These are phyloP conservation scores for Macaria notata DNA, from an alignment of 2,888 invertebrate genomes.

Conservation along the genomic window DNA sequence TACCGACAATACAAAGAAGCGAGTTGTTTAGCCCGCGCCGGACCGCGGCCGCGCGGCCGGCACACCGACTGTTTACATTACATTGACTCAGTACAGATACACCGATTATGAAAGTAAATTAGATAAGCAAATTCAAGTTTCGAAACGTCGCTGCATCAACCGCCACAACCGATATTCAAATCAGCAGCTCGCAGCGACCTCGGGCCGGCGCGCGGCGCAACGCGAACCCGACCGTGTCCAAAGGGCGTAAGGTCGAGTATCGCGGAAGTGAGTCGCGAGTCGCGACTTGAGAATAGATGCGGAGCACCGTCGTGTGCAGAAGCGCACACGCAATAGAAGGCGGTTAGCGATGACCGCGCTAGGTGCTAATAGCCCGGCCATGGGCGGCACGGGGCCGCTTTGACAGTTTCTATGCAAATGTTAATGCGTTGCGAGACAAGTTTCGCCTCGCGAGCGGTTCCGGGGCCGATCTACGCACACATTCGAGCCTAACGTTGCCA, in stretches of 20 bases:
- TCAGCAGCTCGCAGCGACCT: constrained; percentile 29
- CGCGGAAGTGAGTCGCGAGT: constrained; percentile 25
- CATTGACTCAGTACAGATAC: constrained; percentile 30
- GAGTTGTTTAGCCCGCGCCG: constrained; percentile 24
- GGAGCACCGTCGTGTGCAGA: constrained; percentile 45
- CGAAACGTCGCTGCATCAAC: constrained; percentile 40
- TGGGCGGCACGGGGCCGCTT: constrained; percentile 63
- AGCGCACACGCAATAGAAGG: constrained; percentile 47
- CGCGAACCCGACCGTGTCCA: constrained; percentile 29
- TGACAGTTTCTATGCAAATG: constrained; percentile 82
- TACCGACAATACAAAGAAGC: constrained; percentile 26
- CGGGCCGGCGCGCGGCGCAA: constrained; percentile 1
- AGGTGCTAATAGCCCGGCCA: constrained; percentile 70
- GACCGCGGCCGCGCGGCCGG: constrained; percentile 10
- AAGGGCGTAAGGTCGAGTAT: constrained; percentile 42
- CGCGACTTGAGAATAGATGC: constrained; percentile 32
- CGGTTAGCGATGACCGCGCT: constrained; percentile 41
- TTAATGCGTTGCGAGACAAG: constrained; percentile 76
- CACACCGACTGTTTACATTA: constrained; percentile 32
- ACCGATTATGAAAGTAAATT: constrained; percentile 42
- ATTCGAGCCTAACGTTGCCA: constrained; percentile 51
- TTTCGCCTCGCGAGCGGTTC: constrained; percentile 70
- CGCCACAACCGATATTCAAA: constrained; percentile 44
- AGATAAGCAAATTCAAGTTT: constrained; percentile 38
- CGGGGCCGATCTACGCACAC: constrained; percentile 72